These are phyloP conservation scores for Cyanoramphus novaezelandiae DNA, from an alignment of 2,113 vertebrate genomes.

Conservation along the genomic window DNA sequence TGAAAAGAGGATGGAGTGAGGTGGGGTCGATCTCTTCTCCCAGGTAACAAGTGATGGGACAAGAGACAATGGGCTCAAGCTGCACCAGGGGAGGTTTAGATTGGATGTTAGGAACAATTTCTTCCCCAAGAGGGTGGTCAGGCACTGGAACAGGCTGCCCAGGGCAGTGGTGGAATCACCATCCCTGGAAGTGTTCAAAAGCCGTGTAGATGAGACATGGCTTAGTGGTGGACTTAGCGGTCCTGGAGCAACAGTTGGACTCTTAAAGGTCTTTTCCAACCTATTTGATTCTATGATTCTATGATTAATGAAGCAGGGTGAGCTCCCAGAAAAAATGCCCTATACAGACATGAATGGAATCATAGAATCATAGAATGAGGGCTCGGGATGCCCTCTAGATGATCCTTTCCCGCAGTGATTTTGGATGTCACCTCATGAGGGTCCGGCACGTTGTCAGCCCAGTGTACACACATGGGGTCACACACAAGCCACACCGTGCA, in stretches of 20 bases:
- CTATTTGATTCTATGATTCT: background rate
- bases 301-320: background rate
- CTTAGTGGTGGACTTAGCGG: background rate
- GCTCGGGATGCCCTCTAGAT: background rate
- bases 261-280: background rate
- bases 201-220: background rate
- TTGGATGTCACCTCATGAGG: accelerated
- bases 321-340: background rate
- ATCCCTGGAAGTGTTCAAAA: background rate
- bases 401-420: background rate
- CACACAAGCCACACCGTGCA: background rate
- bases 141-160: background rate
- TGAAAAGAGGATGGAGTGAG: background rate
- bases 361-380: background rate
- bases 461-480: background rate
- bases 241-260: background rate
- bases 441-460: background rate
- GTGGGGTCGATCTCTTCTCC: background rate
- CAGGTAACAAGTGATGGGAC: background rate
- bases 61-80: background rate
- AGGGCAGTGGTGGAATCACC: background rate
- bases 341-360: background rate
- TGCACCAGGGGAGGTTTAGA: background rate
- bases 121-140: background rate
- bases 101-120: background rate